Conservation (phyloP, 2,113 vertebrate species). For the Monarcha castaneiventris region DNA sequence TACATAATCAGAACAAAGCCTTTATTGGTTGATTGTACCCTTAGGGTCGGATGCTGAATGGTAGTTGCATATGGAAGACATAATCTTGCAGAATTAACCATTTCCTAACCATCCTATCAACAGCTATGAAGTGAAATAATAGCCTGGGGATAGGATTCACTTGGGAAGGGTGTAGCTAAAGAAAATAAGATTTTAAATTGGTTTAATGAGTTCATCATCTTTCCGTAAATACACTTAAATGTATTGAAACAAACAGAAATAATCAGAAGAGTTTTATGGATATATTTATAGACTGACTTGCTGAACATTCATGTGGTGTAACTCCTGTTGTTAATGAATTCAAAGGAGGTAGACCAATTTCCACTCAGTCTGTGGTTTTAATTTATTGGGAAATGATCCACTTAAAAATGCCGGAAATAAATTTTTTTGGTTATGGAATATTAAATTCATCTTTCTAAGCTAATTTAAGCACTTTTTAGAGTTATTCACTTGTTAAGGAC, state of each 20-base stretch:
- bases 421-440: not conserved
- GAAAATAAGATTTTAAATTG: not conserved
- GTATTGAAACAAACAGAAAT: not conserved
- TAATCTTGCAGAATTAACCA: conserved; percentile 33
- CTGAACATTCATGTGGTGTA: not conserved
- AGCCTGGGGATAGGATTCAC: not conserved
- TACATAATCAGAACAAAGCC: conserved; percentile 42
- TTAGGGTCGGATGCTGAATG: conserved; percentile 25
- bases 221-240: not conserved
- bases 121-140: not conserved
- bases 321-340: conserved; percentile 29
- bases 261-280: not conserved
- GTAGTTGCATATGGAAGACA: not conserved
- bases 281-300: not conserved
- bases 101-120: not conserved
- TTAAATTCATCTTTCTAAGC: not conserved
- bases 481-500: not conserved
- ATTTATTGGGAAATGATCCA: conserved; percentile 4
- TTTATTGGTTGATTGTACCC: conserved; percentile 31
- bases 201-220: not conserved
- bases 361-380: not conserved
- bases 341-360: conserved; percentile 1
- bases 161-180: not conserved
- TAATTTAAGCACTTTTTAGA: not conserved
- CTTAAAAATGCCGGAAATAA: not conserved